Evolutionary conservation across 92 coral and sea anemone species (phyloP), one percentile per base, ranked within the genome.

Genomic region (Galaxea fascicularis): DNA sequence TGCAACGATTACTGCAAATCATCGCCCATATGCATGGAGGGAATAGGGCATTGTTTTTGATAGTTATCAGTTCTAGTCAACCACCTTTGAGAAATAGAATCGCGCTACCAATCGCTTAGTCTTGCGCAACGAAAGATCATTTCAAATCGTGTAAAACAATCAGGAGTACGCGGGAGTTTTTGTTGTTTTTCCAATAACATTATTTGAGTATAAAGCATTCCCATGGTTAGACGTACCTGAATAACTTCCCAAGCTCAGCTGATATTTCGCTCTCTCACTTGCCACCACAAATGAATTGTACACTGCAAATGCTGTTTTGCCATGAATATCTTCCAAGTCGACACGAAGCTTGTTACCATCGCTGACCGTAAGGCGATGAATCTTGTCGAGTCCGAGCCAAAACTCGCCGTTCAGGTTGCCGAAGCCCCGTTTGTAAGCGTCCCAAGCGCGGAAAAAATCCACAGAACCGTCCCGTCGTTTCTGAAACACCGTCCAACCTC

Each of bases 401-500:
- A 79, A 86, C 80, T 86, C 90, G 51, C 90, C 60, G 86, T 51
- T 86, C 45, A 79, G 87, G 56, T 70, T 73, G 22, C 89, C 85
- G 45, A 85, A 85, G 44, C 89, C 85, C 44, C 76, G 24, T 67
- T 77, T 85, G 85, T 85, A 85, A 1, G 67, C 71, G 63, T 77
- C 59, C 89, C 89, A 85, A 53, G 81, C 45, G 14, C 77, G 85
- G 63, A 39, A 85, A 60, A 85, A 85, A 85, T 81, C 67, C 15
- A 73, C 82, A 20, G 81, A 44, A 53, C 89, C 89, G 24, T 49
- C 82, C 7, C 65, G 73, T 35, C 85, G 60, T 65, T 85, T 85
- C 18, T 85, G 85, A 73, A 85, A 85, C 71, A 85, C 89, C 22
- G 89, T 85, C 89, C 89, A 85, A 25, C 89, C 89, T 44, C 89